These are phyloP conservation scores for Megastigmus dorsalis DNA, from an alignment of 2,888 invertebrate genomes.

Conservation along the genomic window DNA sequence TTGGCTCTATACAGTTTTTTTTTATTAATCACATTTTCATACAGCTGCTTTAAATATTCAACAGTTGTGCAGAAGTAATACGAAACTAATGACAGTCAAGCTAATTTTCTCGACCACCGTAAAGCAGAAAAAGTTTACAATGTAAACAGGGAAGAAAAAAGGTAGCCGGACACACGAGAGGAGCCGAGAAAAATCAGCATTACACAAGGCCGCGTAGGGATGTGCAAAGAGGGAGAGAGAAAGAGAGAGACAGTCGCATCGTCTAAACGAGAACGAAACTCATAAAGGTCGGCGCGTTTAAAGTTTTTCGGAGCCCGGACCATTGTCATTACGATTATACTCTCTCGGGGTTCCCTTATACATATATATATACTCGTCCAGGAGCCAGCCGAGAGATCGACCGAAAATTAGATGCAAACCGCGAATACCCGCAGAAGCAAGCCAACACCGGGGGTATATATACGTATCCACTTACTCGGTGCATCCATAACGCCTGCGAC, in stretches of 20 bases:
- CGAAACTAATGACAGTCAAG: too few species aligned
- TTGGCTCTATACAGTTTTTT: too few species aligned
- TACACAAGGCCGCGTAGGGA: conserved; percentile 12
- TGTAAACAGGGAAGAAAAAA: not conserved
- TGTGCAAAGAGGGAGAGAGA: too few species aligned
- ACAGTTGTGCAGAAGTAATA: too few species aligned
- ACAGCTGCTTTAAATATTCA: too few species aligned
- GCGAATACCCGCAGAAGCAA: conserved; percentile 49
- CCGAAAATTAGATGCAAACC: conserved; percentile 49
- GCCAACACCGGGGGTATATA: conserved; percentile 12
- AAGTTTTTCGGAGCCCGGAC: conserved; percentile 7
- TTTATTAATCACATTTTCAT: too few species aligned
- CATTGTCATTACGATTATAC: conserved; percentile 44
- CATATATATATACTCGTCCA: too few species aligned
- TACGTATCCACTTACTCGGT: conserved; percentile 49
- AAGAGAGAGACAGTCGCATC: too few species aligned
- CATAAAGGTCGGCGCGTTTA: conserved; percentile 33
- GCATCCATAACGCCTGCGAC: conserved; percentile 9
- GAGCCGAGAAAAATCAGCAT: conserved; percentile 34
- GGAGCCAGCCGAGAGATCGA: not conserved
- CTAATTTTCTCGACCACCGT: too few species aligned
- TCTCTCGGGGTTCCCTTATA: too few species aligned
- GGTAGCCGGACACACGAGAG: not conserved
- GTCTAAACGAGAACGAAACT: too few species aligned
- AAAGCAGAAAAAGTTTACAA: conserved; percentile 10